Evolutionary conservation across 2,113 vertebrate genomes (phyloP).

Genomic region (Nothoprocta pentlandii): DNA sequence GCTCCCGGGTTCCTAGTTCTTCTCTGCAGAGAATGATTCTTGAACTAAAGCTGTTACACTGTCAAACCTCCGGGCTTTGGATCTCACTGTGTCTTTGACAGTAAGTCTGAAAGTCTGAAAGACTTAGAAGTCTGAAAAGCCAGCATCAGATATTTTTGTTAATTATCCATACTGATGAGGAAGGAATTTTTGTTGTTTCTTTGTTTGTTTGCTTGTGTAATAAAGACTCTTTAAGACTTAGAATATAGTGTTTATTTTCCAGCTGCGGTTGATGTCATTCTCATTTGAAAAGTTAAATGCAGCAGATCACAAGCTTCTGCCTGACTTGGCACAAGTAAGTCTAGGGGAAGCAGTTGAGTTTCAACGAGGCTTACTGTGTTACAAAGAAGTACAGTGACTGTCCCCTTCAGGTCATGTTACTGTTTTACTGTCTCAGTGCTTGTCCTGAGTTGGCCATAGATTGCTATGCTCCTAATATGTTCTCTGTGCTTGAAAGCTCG

Average conservation of each 20-base stretch:
- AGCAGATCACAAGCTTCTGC: background rate
- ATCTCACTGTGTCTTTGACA: background rate
- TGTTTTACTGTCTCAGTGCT: background rate
- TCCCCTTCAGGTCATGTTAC: background rate
- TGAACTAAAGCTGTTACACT: background rate
- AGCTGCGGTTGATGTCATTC: background rate
- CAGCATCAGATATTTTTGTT: background rate
- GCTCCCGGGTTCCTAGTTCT: background rate
- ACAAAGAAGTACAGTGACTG: background rate
- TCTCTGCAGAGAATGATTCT: background rate
- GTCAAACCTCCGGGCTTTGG: background rate
- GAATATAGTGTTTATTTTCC: background rate
- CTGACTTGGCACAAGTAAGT: background rate
- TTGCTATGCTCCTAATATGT: background rate
- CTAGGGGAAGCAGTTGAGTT: background rate
- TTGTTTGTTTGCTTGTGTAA: background rate
- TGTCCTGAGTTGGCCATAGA: background rate
- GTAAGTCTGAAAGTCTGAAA: background rate
- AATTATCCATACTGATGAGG: background rate
- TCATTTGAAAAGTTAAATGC: background rate
- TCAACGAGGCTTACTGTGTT: background rate
- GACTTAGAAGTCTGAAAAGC: background rate
- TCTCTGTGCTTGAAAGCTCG: rapidly evolving
- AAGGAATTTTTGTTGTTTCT: background rate
- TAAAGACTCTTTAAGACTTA: background rate